A percentile compares a stretch with the other conserved stretches of the same genome.
Evolutionary conservation across 1,140 invertebrate species (phyloP).

Genomic region (Argopecten irradians): DNA sequence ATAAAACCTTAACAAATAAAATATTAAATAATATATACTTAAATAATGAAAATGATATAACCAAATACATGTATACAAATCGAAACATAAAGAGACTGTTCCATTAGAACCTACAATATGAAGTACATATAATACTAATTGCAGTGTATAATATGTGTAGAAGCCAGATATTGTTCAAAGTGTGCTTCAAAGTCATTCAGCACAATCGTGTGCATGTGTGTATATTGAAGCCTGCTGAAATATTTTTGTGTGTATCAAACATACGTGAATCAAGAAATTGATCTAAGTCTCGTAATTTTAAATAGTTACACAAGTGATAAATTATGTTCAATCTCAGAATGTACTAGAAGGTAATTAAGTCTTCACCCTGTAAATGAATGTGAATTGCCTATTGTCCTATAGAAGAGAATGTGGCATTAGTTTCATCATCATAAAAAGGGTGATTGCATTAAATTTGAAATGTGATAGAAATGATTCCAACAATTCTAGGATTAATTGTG

Average conservation of each 20-base stretch:
- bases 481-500: neutral
- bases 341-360: neutral
- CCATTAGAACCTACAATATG: neutral
- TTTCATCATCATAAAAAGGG: neutral
- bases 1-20: too few relatives aligned
- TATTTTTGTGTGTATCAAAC: neutral
- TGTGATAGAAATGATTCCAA: neutral
- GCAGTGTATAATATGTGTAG: neutral
- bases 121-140: too few relatives aligned
- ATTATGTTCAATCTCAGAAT: too few relatives aligned
- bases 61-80: too few relatives aligned
- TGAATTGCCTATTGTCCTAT: neutral
- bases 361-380: neutral
- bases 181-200: neutral
- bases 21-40: too few relatives aligned
- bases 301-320: too few relatives aligned
- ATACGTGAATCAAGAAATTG: neutral
- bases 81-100: neutral
- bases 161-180: neutral
- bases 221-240: neutral
- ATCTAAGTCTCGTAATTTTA: too few relatives aligned
- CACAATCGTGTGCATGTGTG: neutral
- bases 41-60: too few relatives aligned
- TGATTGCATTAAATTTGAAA: neutral
- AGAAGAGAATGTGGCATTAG: neutral